These are phyloP conservation scores for Halichoerus grypus DNA, from an alignment of 2,113 vertebrate species.

Conservation along the genomic window DNA sequence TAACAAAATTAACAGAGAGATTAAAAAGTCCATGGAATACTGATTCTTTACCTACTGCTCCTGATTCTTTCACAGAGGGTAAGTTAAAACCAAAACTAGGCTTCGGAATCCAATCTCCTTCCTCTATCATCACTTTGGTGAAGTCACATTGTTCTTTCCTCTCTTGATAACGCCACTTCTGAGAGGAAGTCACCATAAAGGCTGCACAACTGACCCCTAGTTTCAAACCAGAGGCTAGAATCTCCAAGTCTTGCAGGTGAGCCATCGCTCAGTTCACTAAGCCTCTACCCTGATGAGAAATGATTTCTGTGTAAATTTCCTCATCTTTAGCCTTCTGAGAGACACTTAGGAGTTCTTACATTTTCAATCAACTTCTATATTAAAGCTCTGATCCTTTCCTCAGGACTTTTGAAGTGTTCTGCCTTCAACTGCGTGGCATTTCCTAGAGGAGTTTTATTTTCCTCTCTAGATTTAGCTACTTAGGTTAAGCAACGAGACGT, in stretches of 20 bases:
- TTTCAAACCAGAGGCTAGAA: background rate
- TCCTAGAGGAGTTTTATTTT: constrained; percentile 48
- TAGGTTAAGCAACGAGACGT: constrained; percentile 9
- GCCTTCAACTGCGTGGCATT: background rate
- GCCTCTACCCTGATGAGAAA: background rate
- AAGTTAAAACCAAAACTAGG: background rate
- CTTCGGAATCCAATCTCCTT: background rate
- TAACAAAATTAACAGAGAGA: background rate
- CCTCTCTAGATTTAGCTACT: constrained; percentile 35
- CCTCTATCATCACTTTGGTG: background rate
- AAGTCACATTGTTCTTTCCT: background rate
- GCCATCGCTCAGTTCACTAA: background rate
- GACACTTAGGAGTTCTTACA: background rate
- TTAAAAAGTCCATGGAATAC: background rate
- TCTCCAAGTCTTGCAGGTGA: background rate
- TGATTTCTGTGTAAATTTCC: constrained; percentile 25
- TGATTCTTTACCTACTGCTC: background rate
- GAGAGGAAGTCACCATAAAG: background rate
- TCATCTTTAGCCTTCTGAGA: background rate
- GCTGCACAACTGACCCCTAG: background rate
- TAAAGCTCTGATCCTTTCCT: background rate
- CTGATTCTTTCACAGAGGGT: background rate
- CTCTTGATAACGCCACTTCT: background rate
- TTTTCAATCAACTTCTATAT: constrained; percentile 18
- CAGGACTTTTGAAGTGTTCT: constrained; percentile 24